Evolutionary conservation across 2,888 invertebrate genomes (phyloP).

Genomic region (Sericinus montela): DNA sequence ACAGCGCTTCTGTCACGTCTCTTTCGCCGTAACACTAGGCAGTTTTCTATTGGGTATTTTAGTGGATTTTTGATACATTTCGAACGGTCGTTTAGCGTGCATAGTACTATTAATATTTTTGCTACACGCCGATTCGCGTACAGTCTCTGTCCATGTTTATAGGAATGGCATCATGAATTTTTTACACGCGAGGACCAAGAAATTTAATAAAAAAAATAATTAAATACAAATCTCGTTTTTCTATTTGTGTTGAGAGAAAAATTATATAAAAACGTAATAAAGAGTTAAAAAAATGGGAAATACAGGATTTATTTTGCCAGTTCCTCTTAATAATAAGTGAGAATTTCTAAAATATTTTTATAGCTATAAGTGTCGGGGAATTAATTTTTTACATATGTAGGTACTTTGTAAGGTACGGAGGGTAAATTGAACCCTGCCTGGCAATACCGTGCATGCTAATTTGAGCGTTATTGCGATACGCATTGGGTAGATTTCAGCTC

Average conservation of each 20-base stretch:
- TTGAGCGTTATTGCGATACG: neutral
- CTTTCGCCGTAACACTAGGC: conserved; percentile 55
- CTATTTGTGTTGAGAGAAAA: conserved; percentile 43
- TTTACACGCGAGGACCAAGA: conserved; percentile 65
- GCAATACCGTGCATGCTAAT: conserved; percentile 12
- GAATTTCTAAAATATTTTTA: conserved; percentile 77
- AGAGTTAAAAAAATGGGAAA: conserved; percentile 34
- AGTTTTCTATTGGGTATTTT: conserved; percentile 69
- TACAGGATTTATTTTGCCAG: conserved; percentile 78
- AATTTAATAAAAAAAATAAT: no score
- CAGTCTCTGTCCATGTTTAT: conserved; percentile 65
- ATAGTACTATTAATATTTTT: conserved; percentile 75
- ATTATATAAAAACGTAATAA: neutral
- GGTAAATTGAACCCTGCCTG: conserved; percentile 19
- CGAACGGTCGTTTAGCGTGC: conserved; percentile 69
- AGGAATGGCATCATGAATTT: conserved; percentile 75
- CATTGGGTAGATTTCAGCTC: conserved; percentile 12
- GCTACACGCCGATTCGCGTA: conserved; percentile 62
- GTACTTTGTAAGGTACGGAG: conserved; percentile 54
- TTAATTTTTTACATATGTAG: conserved; percentile 64
- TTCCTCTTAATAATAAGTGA: conserved; percentile 78
- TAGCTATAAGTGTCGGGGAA: conserved; percentile 74
- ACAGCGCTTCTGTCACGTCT: conserved; percentile 60
- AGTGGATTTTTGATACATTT: conserved; percentile 71
- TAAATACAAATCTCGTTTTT: conserved; percentile 44